These are phyloP conservation scores for Autographa gamma DNA, from an alignment of 2,888 invertebrate species.

Conservation along the genomic window DNA sequence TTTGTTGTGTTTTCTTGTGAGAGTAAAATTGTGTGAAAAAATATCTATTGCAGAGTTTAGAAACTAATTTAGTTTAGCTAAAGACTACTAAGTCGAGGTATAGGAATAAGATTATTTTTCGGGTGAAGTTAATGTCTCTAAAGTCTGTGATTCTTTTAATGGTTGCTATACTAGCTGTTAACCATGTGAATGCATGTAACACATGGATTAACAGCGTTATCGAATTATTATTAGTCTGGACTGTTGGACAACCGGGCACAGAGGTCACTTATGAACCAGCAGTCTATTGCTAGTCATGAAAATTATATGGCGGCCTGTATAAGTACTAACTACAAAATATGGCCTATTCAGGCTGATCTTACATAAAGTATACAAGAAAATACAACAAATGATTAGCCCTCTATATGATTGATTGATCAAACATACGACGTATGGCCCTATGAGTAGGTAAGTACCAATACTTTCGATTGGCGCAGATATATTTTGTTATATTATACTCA, in stretches of 20 bases:
- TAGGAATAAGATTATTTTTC: conserved; percentile 1
- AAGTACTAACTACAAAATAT: not conserved
- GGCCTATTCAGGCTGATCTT: not conserved
- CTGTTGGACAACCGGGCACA: not conserved
- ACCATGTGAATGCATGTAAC: not conserved
- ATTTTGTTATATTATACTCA: conserved; percentile 81
- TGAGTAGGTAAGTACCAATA: conserved; percentile 73
- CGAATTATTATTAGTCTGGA: conserved; percentile 4
- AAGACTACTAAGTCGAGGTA: not conserved
- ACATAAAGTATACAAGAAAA: conserved; percentile 32
- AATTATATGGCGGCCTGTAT: not conserved
- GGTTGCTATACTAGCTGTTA: not conserved
- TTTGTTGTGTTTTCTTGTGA: conserved; percentile 46
- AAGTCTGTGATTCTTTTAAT: not conserved
- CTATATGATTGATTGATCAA: conserved; percentile 41
- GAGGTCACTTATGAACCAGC: not conserved
- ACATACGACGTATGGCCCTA: conserved; percentile 44
- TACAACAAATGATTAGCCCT: conserved; percentile 12
- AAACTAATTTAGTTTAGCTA: not conserved
- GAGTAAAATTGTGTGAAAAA: not conserved
- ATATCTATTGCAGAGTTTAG: not conserved
- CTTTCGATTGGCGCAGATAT: conserved; percentile 73
- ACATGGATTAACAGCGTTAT: not conserved
- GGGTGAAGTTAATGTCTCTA: not conserved
- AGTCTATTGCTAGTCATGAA: conserved; percentile 1